These are phyloP conservation scores for Mesaphorura yosii DNA, from an alignment of 1,140 invertebrate species.

Conservation along the genomic window DNA sequence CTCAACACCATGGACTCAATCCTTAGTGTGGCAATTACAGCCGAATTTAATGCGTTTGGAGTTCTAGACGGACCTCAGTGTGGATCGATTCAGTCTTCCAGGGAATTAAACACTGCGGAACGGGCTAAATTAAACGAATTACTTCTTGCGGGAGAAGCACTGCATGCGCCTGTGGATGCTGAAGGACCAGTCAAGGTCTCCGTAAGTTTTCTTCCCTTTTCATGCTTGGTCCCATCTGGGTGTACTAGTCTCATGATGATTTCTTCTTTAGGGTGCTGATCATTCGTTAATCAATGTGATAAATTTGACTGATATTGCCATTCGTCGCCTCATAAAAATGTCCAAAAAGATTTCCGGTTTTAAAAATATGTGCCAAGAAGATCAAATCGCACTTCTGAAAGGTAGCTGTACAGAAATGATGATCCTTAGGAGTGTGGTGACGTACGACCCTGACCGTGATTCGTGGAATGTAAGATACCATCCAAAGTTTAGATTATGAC, in stretches of 20 bases:
- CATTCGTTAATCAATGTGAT: constrained; percentile 68
- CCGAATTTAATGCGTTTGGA: constrained; percentile 62
- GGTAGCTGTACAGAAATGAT: constrained; percentile 84
- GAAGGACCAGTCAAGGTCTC: constrained; percentile 19
- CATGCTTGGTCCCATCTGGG: no score
- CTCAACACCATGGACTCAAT: constrained; percentile 55
- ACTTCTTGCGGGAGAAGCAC: constrained; percentile 67
- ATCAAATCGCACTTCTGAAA: constrained; percentile 79
- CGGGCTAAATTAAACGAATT: constrained; percentile 68
- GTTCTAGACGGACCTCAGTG: constrained; percentile 31
- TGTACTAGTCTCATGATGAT: no score
- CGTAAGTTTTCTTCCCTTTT: constrained; percentile 19
- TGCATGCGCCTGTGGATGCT: constrained; percentile 51
- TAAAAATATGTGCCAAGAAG: constrained; percentile 79
- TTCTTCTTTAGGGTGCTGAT: constrained; percentile 41
- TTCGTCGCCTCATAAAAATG: constrained; percentile 79
- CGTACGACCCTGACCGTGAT: constrained; percentile 69
- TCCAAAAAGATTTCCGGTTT: constrained; percentile 78
- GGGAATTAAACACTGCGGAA: constrained; percentile 68
- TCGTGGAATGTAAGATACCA: constrained; percentile 51
- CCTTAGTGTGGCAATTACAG: constrained; percentile 65
- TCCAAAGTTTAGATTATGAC: not conserved
- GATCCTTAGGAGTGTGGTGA: constrained; percentile 74
- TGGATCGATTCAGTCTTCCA: constrained; percentile 36
- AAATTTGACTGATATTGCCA: constrained; percentile 80